Evolutionary conservation across 2,113 vertebrate genomes (phyloP), one percentile per base, ranked within the genome.

Genomic region (Onychostruthus taczanowskii): DNA sequence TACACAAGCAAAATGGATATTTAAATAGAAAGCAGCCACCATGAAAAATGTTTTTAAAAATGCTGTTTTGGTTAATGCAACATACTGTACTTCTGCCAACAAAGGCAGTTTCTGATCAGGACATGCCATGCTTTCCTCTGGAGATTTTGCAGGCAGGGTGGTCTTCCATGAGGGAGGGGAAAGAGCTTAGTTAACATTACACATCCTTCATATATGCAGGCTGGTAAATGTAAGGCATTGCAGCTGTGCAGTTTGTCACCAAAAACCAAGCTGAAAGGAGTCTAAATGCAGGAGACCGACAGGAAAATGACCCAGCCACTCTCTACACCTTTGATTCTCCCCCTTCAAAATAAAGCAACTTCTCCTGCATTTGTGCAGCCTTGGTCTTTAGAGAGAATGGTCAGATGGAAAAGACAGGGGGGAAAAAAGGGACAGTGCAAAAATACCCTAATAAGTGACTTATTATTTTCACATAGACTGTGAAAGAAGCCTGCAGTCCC

Each of bases 101-200:
- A 97, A 95, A 97, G 97, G 96, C 97, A 91, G 94, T 96, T 97
- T 96, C 95, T 97, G 97, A 97, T 97, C 96, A 97, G 95, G 85
- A 93, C 87, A 72, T 16, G 68, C 89, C 22, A 24, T 43, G 79
- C 93, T 95, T 94, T 81, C 73, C 95, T 89, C 94, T 78, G 90
- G 92, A 95, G 93, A 53, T 56, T 94, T 75, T 96, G 94, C 97
- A 97, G 95, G 81, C 96, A 95, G 97, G 97, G 97, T 97, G 97
- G 97, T 97, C 97, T 92, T 97, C 87, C 90, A 95, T 44, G 82
- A 94, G 95, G 93, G 97, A 97, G 44, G 31, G 95, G 87, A 97
- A 93, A 89, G 90, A 90, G 90, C 72, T 97, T 94, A 95, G 96
- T 96, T 97, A 97, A 97, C 95, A 97, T 97, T 97, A 97, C 95